These are phyloP conservation scores for Microcebus jonahi DNA, from an alignment of 2,113 vertebrate species.

Conservation along the genomic window DNA sequence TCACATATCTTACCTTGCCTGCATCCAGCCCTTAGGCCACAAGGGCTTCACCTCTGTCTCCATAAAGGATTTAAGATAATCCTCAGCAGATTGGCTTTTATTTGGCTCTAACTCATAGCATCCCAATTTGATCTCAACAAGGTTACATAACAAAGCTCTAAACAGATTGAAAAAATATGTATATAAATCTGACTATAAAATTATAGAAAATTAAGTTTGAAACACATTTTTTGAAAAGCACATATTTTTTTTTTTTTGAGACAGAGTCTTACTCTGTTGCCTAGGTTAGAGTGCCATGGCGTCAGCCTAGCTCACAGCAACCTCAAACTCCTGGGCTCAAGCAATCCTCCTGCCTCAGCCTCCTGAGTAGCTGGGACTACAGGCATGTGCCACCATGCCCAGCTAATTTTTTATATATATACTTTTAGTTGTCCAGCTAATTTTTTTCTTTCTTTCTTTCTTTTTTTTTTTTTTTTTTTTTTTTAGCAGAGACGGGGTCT, in stretches of 20 bases:
- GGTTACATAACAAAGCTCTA: conserved; percentile 95
- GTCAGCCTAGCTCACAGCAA: too few relatives aligned
- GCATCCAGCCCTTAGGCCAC: conserved; percentile 99
- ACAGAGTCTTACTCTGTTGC: too few relatives aligned
- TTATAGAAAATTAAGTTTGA: conserved; percentile 55
- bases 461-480: too few relatives aligned
- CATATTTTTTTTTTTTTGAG: not conserved
- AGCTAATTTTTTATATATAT: too few relatives aligned
- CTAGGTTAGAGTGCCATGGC: too few relatives aligned
- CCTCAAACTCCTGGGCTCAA: too few relatives aligned
- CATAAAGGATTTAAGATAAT: conserved; percentile 99
- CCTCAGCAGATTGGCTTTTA: conserved; percentile 94
- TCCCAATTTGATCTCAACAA: conserved; percentile 96
- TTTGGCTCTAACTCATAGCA: conserved; percentile 98
- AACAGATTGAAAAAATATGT: conserved; percentile 62
- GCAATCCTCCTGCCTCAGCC: too few relatives aligned
- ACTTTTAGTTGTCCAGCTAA: too few relatives aligned
- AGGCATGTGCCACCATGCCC: too few relatives aligned
- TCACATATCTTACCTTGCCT: conserved; percentile 90
- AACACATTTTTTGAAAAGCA: conserved; percentile 53
- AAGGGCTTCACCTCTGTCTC: conserved; percentile 98
- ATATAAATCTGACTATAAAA: conserved; percentile 42
- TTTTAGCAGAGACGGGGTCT: too few relatives aligned
- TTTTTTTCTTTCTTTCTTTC: too few relatives aligned
- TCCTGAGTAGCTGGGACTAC: too few relatives aligned